Conservation (phyloP, 2,888 invertebrate species). For the Ischnus inquisitorius region DNA sequence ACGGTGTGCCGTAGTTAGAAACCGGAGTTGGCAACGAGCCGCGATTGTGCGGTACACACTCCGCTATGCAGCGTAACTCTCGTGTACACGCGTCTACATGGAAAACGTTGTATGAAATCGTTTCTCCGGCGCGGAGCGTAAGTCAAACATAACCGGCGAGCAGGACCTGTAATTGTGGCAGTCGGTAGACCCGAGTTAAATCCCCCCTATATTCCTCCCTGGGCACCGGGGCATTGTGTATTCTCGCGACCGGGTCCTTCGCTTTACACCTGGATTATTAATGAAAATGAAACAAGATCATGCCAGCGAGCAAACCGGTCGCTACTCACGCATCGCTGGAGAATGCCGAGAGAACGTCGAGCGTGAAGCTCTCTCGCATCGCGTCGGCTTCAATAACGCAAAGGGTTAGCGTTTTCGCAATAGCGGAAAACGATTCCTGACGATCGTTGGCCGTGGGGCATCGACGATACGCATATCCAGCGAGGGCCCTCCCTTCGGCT, state of each 20-base stretch:
- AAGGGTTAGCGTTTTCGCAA: background rate
- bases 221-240: slow-evolving; percentile 58
- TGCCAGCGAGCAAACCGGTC: background rate
- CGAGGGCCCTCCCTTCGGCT: background rate
- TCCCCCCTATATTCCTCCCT: slow-evolving; percentile 75
- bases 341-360: background rate
- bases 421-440: background rate
- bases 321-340: background rate
- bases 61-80: background rate
- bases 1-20: background rate
- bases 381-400: background rate
- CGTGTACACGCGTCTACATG: background rate
- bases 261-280: slow-evolving; percentile 76
- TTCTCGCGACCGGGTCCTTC: slow-evolving; percentile 14
- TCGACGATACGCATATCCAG: no score
- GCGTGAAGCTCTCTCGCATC: slow-evolving; percentile 1
- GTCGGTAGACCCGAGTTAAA: background rate
- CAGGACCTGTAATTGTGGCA: slow-evolving; percentile 16
- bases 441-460: background rate
- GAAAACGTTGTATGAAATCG: slow-evolving; percentile 10
- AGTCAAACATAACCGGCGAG: slow-evolving; percentile 53
- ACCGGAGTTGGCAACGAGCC: slow-evolving; percentile 20
- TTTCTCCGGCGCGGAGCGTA: slow-evolving; percentile 9
- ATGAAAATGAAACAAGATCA: slow-evolving; percentile 78
- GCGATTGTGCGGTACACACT: background rate